Conservation (phyloP, 2,888 invertebrate species). For the Coelinius sp. region DNA sequence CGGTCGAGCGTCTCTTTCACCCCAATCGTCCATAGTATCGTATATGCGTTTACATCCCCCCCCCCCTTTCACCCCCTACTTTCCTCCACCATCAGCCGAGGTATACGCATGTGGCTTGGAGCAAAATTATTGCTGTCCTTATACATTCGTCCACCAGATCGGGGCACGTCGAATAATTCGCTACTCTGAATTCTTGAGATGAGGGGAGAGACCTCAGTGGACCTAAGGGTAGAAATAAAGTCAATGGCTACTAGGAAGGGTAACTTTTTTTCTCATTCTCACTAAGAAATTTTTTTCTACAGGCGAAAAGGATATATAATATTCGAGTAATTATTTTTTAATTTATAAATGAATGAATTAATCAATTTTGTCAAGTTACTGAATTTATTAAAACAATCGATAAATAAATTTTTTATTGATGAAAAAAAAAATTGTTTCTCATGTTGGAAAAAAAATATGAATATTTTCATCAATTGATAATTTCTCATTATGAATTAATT, state of each 20-base stretch:
- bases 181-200: slow-evolving; percentile 48
- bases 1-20: slow-evolving; percentile 48
- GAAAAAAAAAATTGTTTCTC: neutral
- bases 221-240: slow-evolving; percentile 21
- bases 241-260: slow-evolving; percentile 2
- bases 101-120: slow-evolving; percentile 42
- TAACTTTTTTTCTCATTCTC: slow-evolving; percentile 25
- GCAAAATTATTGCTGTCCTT: slow-evolving; percentile 68
- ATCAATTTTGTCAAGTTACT: neutral
- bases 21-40: slow-evolving; percentile 39
- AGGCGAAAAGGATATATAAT: neutral
- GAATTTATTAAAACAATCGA: neutral
- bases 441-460: slow-evolving; percentile 65
- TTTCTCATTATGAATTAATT: neutral
- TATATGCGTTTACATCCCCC: slow-evolving; percentile 29
- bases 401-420: neutral
- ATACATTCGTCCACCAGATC: slow-evolving; percentile 64
- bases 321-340: neutral
- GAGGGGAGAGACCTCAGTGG: slow-evolving; percentile 44
- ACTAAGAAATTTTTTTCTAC: slow-evolving; percentile 1
- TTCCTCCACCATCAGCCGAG: slow-evolving; percentile 20
- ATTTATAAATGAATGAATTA: neutral
- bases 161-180: slow-evolving; percentile 62
- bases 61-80: slow-evolving; percentile 6
- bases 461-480: slow-evolving; percentile 58